A percentile compares a stretch with the other conserved stretches of the same genome.
These are phyloP conservation scores for Haliclystus octoradiatus DNA, from an alignment of 30 jellyfish, hydroid and myxozoan species.

Conservation along the genomic window DNA sequence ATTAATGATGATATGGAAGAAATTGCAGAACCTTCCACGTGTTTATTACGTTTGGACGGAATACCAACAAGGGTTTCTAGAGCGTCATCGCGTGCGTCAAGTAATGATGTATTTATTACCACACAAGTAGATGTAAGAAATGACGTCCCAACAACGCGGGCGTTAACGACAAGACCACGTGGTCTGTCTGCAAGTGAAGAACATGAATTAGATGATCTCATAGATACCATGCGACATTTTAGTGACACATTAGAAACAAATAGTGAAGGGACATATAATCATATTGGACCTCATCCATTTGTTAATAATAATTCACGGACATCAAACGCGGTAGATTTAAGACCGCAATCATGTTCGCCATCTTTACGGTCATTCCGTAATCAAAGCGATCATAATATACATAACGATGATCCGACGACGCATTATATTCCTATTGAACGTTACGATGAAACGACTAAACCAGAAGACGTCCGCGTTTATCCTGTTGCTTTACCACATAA, in stretches of 20 bases:
- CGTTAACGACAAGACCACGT: not conserved
- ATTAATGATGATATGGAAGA: not conserved
- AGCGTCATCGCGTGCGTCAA: not conserved
- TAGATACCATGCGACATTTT: not conserved
- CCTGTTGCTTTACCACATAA: not conserved
- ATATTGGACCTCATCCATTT: not conserved
- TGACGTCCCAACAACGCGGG: not conserved
- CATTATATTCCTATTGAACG: slow-evolving; percentile 1
- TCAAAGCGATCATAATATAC: not conserved
- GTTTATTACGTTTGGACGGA: not conserved
- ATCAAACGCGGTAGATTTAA: not conserved
- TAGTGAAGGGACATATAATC: too few species aligned
- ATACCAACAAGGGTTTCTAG: not conserved
- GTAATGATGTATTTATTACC: not conserved
- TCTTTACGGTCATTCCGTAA: not conserved
- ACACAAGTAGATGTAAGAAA: not conserved
- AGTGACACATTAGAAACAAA: not conserved
- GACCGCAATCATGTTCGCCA: not conserved
- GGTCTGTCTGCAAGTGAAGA: not conserved
- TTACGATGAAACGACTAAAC: not conserved
- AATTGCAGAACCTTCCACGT: too few species aligned
- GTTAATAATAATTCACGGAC: not conserved
- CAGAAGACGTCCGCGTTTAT: not conserved
- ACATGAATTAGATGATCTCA: not conserved
- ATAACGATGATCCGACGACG: not conserved